phyloP scores from a whole-genome alignment of 2,113 vertebrate genomes.

The Crotalus viridis region DNA sequence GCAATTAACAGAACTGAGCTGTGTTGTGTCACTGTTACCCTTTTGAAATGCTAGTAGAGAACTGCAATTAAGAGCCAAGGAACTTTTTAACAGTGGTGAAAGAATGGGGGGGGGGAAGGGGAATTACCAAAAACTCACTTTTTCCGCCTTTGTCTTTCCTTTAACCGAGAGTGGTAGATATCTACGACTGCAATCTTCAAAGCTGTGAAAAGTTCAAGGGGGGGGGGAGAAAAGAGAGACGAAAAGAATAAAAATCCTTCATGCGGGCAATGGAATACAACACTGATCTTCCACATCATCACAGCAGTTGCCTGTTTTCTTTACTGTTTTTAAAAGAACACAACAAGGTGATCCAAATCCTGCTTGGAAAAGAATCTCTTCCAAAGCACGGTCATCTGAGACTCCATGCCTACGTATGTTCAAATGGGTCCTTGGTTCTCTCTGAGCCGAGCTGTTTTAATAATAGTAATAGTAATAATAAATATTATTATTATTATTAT shows the following conservation, averaged over 20 bases:
- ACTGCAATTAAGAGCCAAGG: not conserved
- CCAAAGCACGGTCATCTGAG: not conserved
- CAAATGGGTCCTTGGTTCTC: not conserved
- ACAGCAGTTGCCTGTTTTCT: not conserved
- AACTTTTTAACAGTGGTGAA: not conserved
- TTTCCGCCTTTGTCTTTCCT: slow-evolving; percentile 94
- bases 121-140: slow-evolving; percentile 79
- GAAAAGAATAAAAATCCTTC: slow-evolving; percentile 27
- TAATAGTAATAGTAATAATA: too few relatives aligned
- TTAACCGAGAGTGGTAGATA: slow-evolving; percentile 96
- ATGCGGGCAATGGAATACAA: not conserved
- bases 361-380: not conserved
- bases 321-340: slow-evolving; percentile 16
- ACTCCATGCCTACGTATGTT: not conserved
- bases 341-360: not conserved
- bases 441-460: not conserved
- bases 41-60: not conserved
- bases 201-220: slow-evolving; percentile 67
- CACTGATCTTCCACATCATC: slow-evolving; percentile 25
- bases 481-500: too few relatives aligned
- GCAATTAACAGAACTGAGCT: too few relatives aligned
- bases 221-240: slow-evolving; percentile 12
- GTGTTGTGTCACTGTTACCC: too few relatives aligned
- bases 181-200: slow-evolving; percentile 97
- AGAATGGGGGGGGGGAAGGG: not conserved